phyloP scores from a whole-genome alignment of 2,113 vertebrate species.

The Ceyx cyanopectus region DNA sequence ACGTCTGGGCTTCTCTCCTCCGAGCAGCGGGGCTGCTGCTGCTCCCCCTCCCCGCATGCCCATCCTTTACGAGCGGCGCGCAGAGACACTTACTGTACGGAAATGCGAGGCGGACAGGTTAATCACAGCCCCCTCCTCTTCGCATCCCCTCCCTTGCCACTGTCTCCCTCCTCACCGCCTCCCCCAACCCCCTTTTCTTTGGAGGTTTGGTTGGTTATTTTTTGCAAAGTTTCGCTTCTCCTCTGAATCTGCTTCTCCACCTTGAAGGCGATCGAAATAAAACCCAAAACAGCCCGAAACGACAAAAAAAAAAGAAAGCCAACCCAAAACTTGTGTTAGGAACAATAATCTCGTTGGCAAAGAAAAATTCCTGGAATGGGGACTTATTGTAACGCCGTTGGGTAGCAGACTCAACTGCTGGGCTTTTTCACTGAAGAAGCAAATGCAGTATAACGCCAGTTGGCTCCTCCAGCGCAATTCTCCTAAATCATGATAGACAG shows the following conservation, averaged over 20 bases:
- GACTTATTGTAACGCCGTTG: conserved; percentile 74
- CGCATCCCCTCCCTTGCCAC: background rate
- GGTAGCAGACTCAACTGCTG: conserved; percentile 58
- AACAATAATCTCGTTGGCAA: conserved; percentile 71
- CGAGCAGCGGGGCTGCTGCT: background rate
- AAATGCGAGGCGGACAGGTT: conserved; percentile 12
- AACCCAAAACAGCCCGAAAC: too few species aligned
- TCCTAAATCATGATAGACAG: conserved; percentile 86
- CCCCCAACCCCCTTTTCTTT: background rate
- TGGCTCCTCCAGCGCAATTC: conserved; percentile 77
- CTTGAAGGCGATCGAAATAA: conserved; percentile 29
- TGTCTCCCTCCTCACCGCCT: background rate
- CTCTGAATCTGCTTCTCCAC: conserved; percentile 15
- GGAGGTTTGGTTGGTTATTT: background rate
- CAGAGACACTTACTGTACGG: background rate
- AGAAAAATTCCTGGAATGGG: conserved; percentile 77
- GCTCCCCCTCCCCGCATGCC: background rate
- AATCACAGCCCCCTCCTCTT: background rate
- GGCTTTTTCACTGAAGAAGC: conserved; percentile 68
- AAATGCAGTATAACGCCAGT: conserved; percentile 76
- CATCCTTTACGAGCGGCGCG: background rate
- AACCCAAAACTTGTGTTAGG: background rate
- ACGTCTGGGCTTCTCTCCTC: background rate
- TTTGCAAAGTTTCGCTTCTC: conserved; percentile 10
- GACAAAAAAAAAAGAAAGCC: too few species aligned